Percentiles rank a stretch among this genome's conserved stretches.
phyloP scores from a whole-genome alignment of 2,888 invertebrate genomes.

The Aphrophora alni region DNA sequence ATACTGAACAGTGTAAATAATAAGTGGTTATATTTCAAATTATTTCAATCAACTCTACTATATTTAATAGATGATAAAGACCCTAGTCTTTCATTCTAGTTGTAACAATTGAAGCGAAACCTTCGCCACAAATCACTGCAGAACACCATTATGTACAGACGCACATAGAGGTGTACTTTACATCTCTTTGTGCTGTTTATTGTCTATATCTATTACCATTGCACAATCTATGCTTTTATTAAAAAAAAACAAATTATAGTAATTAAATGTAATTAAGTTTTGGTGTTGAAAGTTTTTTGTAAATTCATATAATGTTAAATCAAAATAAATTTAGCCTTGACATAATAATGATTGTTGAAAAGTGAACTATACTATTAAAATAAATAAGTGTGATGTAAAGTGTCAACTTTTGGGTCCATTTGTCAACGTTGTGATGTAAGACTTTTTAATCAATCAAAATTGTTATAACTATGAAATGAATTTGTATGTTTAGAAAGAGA shows the following conservation, averaged over 20 bases:
- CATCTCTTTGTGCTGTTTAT: slow-evolving; percentile 4
- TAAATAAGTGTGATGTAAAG: background rate
- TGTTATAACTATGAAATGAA: background rate
- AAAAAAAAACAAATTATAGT: background rate
- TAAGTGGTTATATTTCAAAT: background rate
- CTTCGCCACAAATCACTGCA: slow-evolving; percentile 29
- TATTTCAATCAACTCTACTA: background rate
- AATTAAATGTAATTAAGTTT: background rate
- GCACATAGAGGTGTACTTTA: background rate
- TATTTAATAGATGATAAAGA: background rate
- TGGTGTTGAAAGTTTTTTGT: background rate
- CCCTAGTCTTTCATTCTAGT: slow-evolving; percentile 2
- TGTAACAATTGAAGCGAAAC: background rate
- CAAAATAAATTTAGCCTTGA: background rate
- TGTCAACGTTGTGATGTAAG: slow-evolving; percentile 3
- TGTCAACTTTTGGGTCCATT: background rate
- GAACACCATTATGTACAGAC: slow-evolving; percentile 36
- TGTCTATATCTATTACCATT: background rate
- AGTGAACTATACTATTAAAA: background rate
- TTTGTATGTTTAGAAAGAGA: background rate
- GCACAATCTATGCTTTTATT: background rate
- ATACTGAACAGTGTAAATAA: background rate
- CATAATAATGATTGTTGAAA: background rate
- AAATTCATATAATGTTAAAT: background rate
- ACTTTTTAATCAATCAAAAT: background rate